Conservation (phyloP, 1,140 invertebrate species). For the Proctacanthus coquilletti region DNA sequence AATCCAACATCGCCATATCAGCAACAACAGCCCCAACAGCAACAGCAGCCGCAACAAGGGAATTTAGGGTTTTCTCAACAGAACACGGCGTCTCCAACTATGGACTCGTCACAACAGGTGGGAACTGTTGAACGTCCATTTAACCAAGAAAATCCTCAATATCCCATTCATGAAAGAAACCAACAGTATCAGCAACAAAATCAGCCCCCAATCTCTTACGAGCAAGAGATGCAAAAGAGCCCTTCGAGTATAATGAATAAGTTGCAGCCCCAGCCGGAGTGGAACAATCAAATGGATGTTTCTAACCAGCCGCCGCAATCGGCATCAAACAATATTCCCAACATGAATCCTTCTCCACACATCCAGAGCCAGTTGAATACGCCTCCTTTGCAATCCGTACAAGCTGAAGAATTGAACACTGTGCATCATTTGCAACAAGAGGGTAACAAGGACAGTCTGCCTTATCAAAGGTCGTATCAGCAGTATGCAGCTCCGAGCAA, state of each 20-base stretch:
- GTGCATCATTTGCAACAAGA: too few relatives aligned
- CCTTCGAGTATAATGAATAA: neutral
- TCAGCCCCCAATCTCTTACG: neutral
- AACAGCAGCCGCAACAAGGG: conserved; percentile 8
- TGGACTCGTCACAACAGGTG: too few relatives aligned
- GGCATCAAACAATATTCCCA: neutral
- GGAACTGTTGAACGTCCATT: too few relatives aligned
- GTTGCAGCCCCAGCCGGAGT: neutral
- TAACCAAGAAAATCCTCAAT: neutral
- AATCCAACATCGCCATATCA: conserved; percentile 1
- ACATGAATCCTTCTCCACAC: neutral
- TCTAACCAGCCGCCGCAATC: neutral
- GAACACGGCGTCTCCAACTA: too few relatives aligned
- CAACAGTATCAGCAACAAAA: too few relatives aligned
- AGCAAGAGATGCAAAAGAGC: too few relatives aligned
- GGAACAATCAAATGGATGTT: neutral
- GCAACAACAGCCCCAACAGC: conserved; percentile 11
- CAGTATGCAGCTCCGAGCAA: neutral
- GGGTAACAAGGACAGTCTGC: too few relatives aligned
- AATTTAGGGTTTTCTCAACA: conserved; percentile 1
- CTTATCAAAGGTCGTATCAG: too few relatives aligned
- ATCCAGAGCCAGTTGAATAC: neutral
- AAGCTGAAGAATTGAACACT: too few relatives aligned
- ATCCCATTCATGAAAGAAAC: neutral
- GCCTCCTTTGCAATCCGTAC: neutral